phyloP scores from a whole-genome alignment of 2,888 invertebrate species.

The Zelleria hepariella region DNA sequence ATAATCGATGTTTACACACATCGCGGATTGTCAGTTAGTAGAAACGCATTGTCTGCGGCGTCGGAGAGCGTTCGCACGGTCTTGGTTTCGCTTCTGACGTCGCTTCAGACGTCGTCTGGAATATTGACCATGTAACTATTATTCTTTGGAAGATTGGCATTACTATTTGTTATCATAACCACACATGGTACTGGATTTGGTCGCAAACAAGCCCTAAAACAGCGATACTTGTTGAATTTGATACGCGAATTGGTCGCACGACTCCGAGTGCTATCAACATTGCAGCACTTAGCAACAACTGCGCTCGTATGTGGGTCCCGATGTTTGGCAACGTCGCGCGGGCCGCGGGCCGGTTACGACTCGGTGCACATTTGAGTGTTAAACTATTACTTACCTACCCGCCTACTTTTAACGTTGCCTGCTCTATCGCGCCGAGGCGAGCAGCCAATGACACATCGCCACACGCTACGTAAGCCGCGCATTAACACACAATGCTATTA shows the following conservation, averaged over 20 bases:
- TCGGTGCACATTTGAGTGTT: conserved; percentile 37
- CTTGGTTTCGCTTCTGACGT: not conserved
- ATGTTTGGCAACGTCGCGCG: conserved; percentile 54
- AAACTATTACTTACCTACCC: conserved; percentile 29
- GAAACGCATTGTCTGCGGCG: not conserved
- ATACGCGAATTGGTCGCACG: not conserved
- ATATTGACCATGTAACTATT: too few relatives aligned
- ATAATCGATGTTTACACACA: conserved; percentile 29
- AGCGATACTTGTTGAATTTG: not conserved
- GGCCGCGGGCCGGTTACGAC: conserved; percentile 27
- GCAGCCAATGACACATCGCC: conserved; percentile 53
- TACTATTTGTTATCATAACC: not conserved
- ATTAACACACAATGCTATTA: conserved; percentile 64
- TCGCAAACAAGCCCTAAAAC: not conserved
- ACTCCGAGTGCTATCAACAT: conserved; percentile 19
- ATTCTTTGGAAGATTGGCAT: too few relatives aligned
- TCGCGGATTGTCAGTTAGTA: conserved; percentile 16
- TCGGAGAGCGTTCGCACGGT: not conserved
- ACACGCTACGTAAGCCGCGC: conserved; percentile 52
- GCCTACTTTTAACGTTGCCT: conserved; percentile 33
- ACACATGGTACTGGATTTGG: not conserved
- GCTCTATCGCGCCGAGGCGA: conserved; percentile 18
- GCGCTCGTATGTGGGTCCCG: conserved; percentile 28
- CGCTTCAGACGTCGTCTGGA: too few relatives aligned
- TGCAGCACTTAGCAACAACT: conserved; percentile 34